phyloP scores from a whole-genome alignment of 2,113 vertebrate species.

The Mormyrus iriodes region DNA sequence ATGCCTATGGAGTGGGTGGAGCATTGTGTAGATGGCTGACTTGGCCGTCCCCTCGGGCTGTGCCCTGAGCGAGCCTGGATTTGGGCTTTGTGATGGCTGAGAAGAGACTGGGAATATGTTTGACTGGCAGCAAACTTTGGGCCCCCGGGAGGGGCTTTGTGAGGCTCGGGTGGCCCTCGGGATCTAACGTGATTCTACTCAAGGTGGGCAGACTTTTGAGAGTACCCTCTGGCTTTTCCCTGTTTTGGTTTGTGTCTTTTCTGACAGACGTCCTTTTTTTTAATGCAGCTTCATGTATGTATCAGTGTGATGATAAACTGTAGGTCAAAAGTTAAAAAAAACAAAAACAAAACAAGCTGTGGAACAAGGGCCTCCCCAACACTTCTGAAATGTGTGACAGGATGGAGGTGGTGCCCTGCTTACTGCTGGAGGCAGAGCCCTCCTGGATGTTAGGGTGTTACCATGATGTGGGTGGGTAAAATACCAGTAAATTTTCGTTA shows the following conservation, averaged over 20 bases:
- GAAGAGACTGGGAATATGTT: background rate
- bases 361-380: background rate
- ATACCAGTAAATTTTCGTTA: background rate
- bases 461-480: background rate
- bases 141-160: background rate
- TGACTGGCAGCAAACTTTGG: background rate
- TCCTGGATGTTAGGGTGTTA: background rate
- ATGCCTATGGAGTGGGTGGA: background rate
- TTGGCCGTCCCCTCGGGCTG: slow-evolving; percentile 33
- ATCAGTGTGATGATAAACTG: background rate
- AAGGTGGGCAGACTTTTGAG: background rate
- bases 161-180: background rate
- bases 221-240: background rate
- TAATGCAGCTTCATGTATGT: background rate
- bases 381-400: background rate
- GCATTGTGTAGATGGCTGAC: background rate
- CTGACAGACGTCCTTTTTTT: background rate
- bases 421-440: background rate
- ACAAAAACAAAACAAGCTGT: background rate
- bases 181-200: background rate
- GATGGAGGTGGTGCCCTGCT: background rate
- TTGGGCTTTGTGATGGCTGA: slow-evolving; percentile 19
- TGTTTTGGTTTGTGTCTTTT: background rate
- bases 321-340: background rate
- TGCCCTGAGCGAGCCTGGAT: slow-evolving; percentile 26